phyloP scores from a whole-genome alignment of 2,888 invertebrate genomes.

The Ophion costatus region DNA sequence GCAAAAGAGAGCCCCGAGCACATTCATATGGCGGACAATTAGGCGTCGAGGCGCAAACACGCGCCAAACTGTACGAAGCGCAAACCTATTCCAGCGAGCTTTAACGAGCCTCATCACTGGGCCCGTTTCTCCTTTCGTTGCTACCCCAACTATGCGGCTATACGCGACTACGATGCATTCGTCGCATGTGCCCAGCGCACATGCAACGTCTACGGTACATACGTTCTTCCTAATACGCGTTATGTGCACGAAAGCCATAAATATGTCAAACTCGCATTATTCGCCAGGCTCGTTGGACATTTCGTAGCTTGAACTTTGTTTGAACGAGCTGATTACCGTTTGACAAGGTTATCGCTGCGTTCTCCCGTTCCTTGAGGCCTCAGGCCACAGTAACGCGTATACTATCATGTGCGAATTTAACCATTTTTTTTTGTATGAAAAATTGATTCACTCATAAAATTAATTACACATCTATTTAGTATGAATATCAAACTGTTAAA shows the following conservation, averaged over 20 bases:
- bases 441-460: no score
- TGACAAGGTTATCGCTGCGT: not conserved
- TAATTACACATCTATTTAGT: no score
- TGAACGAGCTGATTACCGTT: not conserved
- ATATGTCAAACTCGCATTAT: slow-evolving; percentile 26
- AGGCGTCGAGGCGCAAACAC: slow-evolving; percentile 64
- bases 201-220: not conserved
- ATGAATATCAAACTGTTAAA: no score
- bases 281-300: not conserved
- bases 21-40: slow-evolving; percentile 64
- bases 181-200: not conserved
- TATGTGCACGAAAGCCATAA: slow-evolving; percentile 35
- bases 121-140: slow-evolving; percentile 38
- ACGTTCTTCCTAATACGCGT: slow-evolving; percentile 27
- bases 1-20: slow-evolving; percentile 11
- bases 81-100: slow-evolving; percentile 45
- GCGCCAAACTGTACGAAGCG: slow-evolving; percentile 42
- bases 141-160: slow-evolving; percentile 6
- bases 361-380: not conserved
- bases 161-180: not conserved
- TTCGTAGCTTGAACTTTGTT: slow-evolving; percentile 2
- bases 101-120: slow-evolving; percentile 62
- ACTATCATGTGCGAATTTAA: no score
- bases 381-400: no score
- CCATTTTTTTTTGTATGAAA: no score